A percentile compares a stretch with the other conserved stretches of the same genome.
Conservation (phyloP, 2,113 vertebrate species). For the Hyperoodon ampullatus region DNA sequence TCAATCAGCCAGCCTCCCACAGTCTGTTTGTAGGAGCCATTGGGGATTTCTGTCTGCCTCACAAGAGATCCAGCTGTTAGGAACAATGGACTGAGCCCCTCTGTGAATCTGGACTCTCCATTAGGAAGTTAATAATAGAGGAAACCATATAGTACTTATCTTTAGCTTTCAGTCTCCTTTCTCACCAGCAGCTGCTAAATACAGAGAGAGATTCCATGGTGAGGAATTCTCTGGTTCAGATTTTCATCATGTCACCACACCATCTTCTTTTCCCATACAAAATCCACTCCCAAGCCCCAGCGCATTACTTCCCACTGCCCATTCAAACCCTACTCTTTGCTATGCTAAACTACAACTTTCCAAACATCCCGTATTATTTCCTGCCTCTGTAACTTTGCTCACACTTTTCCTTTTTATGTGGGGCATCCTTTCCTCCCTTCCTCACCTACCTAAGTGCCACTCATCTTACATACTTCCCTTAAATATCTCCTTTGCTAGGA, state of each 20-base stretch:
- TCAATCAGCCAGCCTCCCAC: not conserved
- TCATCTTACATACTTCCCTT: not conserved
- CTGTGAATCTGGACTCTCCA: not conserved
- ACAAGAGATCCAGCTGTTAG: not conserved
- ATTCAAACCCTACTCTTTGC: not conserved
- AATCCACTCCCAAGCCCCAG: not conserved
- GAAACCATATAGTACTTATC: not conserved
- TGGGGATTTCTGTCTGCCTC: not conserved
- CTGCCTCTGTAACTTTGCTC: not conserved
- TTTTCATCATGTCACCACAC: not conserved
- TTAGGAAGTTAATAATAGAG: not conserved
- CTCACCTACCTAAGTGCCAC: not conserved
- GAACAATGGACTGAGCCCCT: not conserved
- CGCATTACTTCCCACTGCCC: not conserved
- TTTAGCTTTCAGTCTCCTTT: not conserved
- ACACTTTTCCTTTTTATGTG: not conserved
- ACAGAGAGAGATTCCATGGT: not conserved
- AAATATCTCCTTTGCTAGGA: not conserved
- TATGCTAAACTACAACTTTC: not conserved
- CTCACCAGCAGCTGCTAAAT: not conserved
- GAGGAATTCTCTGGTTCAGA: not conserved
- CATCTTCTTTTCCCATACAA: not conserved
- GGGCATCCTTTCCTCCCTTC: not conserved
- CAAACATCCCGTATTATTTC: not conserved
- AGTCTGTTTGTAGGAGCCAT: not conserved